phyloP scores from a whole-genome alignment of 2,797 vertebrate species.

The Myripristis murdjan region DNA sequence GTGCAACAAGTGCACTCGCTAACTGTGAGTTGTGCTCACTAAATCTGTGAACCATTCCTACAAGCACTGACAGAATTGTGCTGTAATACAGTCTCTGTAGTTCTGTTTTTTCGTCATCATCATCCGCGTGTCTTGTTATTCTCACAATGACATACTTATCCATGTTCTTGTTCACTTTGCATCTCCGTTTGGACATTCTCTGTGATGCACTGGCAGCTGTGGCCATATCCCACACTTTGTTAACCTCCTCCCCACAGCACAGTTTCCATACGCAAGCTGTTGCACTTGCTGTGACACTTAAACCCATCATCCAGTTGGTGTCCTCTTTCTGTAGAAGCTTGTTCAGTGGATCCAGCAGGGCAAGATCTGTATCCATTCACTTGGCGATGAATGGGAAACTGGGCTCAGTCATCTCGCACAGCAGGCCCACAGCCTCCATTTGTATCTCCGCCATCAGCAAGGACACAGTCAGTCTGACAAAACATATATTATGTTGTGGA shows the following conservation, averaged over 20 bases:
- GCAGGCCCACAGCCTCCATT: too few species aligned
- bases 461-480: too few species aligned
- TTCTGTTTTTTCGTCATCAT: constrained; percentile 3
- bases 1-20: constrained; percentile 1
- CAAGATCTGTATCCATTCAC: too few species aligned
- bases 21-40: neutral
- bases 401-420: too few species aligned
- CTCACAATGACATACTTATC: neutral
- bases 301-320: too few species aligned
- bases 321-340: too few species aligned
- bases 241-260: neutral
- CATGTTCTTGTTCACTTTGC: neutral
- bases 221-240: too few species aligned
- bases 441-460: too few species aligned
- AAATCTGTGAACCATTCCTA: constrained; percentile 5
- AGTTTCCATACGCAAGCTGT: neutral
- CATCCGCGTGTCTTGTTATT: constrained; percentile 1
- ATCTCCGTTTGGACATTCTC: constrained; percentile 1
- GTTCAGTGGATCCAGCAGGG: too few species aligned
- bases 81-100: neutral
- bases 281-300: too few species aligned
- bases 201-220: neutral
- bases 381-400: too few species aligned
- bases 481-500: too few species aligned
- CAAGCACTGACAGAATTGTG: neutral